Conservation (phyloP, 2,888 invertebrate species). For the Oscheius sp. region DNA sequence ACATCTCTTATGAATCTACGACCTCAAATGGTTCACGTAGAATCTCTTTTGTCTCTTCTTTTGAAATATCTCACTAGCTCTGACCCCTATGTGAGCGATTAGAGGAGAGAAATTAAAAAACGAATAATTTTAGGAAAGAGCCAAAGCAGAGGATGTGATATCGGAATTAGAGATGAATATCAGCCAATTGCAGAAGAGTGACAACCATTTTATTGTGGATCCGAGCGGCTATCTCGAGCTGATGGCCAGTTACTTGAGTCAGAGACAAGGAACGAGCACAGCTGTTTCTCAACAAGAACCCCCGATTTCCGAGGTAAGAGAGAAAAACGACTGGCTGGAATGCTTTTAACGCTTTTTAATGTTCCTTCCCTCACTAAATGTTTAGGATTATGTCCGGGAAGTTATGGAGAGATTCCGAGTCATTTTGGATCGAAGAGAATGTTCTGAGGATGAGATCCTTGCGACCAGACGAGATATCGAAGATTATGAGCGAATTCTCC, state of each 20-base stretch:
- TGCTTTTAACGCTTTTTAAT: not conserved
- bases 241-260: constrained; percentile 13
- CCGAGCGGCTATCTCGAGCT: constrained; percentile 5
- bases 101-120: not conserved
- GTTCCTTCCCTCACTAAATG: not conserved
- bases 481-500: constrained; percentile 50
- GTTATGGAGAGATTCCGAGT: constrained; percentile 50
- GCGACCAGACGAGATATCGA: constrained; percentile 59
- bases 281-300: not conserved
- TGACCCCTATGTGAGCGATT: constrained; percentile 8
- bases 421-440: constrained; percentile 50
- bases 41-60: constrained; percentile 1
- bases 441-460: constrained; percentile 53
- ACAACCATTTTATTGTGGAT: constrained; percentile 4
- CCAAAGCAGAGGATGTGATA: constrained; percentile 19
- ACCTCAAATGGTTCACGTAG: constrained; percentile 22
- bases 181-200: constrained; percentile 3
- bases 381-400: constrained; percentile 51
- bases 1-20: constrained; percentile 29
- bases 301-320: constrained; percentile 16
- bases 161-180: constrained; percentile 1
- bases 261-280: constrained; percentile 9
- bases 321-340: no score
- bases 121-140: constrained; percentile 2
- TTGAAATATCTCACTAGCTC: not conserved